Evolutionary conservation across 2,888 invertebrate species (phyloP).

Genomic region (Nipponacmea schrenckii): DNA sequence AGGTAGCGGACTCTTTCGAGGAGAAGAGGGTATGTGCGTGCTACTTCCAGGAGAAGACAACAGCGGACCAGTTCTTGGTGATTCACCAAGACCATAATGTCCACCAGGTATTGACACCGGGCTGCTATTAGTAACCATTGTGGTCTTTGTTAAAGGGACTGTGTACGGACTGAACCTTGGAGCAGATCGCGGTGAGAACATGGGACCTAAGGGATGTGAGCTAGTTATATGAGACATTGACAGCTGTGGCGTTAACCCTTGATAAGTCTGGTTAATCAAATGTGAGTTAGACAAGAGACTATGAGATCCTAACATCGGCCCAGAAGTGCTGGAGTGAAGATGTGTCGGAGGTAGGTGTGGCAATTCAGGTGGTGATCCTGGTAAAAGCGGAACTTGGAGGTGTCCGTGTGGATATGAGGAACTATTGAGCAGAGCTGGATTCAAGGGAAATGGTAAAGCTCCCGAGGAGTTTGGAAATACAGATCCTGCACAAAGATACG

Average conservation of each 20-base stretch:
- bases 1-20: slow-evolving; percentile 37
- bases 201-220: slow-evolving; percentile 47
- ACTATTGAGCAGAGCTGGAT: slow-evolving; percentile 44
- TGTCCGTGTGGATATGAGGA: slow-evolving; percentile 40
- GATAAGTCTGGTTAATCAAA: slow-evolving; percentile 69
- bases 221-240: slow-evolving; percentile 50
- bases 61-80: slow-evolving; percentile 32
- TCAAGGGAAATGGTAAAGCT: slow-evolving; percentile 55
- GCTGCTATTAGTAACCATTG: slow-evolving; percentile 51
- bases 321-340: slow-evolving; percentile 73
- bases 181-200: slow-evolving; percentile 70
- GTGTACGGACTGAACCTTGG: slow-evolving; percentile 90
- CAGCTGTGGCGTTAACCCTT: slow-evolving; percentile 59
- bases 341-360: slow-evolving; percentile 71
- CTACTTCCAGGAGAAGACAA: slow-evolving; percentile 35
- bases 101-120: slow-evolving; percentile 63
- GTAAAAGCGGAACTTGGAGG: slow-evolving; percentile 40
- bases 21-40: slow-evolving; percentile 35
- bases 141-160: slow-evolving; percentile 69
- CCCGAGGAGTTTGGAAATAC: slow-evolving; percentile 77
- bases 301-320: slow-evolving; percentile 85
- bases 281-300: slow-evolving; percentile 83
- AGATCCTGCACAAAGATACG: slow-evolving; percentile 87
- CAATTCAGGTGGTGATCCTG: slow-evolving; percentile 51
- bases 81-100: slow-evolving; percentile 37